Percentiles rank a stretch among this genome's conserved stretches.
Conservation (phyloP, 1,140 invertebrate genomes). For the Maconellicoccus hirsutus region DNA sequence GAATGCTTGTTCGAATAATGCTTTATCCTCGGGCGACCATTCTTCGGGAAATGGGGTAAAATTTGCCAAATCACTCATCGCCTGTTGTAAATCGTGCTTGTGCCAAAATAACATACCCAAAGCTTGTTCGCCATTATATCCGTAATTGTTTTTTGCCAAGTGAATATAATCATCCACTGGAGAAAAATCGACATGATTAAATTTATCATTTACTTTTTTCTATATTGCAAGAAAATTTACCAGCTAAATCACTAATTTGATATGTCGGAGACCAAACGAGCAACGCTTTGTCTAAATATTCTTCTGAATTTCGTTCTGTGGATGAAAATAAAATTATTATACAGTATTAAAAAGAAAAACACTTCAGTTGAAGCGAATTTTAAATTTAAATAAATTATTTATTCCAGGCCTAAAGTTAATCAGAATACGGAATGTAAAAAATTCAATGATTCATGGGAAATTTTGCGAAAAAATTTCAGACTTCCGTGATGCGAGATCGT, state of each 20-base stretch:
- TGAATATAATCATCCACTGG: conserved; percentile 88
- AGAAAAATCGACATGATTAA: conserved; percentile 36
- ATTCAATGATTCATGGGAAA: background rate
- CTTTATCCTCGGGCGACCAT: conserved; percentile 97
- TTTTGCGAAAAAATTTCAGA: background rate
- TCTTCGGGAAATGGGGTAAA: conserved; percentile 97
- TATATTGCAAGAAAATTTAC: conserved; percentile 42
- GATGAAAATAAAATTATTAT: background rate
- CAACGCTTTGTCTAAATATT: conserved; percentile 55
- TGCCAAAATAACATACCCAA: conserved; percentile 97
- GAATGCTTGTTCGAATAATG: conserved; percentile 94
- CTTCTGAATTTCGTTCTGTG: conserved; percentile 3
- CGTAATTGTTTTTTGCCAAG: conserved; percentile 94
- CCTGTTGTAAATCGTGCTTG: conserved; percentile 87
- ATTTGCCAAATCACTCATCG: conserved; percentile 84
- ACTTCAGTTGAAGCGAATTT: background rate
- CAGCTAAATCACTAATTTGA: conserved; percentile 71
- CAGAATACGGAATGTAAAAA: background rate
- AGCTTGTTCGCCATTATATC: conserved; percentile 94
- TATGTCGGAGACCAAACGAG: conserved; percentile 89
- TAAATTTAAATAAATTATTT: background rate
- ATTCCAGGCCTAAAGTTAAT: background rate
- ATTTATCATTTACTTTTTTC: conserved; percentile 12
- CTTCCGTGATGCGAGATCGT: background rate
- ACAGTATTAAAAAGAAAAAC: background rate